Evolutionary conservation across 2,797 vertebrate species (phyloP).

Genomic region (Gymnocypris eckloni): DNA sequence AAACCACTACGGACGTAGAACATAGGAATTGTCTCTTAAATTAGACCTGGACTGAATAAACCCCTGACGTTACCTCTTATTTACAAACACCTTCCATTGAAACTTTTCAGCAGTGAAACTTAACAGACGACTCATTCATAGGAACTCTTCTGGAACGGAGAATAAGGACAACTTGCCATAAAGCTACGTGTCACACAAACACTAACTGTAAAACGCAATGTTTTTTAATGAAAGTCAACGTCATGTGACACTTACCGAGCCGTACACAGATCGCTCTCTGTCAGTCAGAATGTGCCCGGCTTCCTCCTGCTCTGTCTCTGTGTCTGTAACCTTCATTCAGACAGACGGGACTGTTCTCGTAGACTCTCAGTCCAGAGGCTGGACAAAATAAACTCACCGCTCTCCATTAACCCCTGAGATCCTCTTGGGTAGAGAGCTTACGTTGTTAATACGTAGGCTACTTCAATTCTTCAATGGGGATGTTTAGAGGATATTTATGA

Average conservation of each 20-base stretch:
- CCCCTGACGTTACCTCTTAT: neutral
- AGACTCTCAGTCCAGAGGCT: slow-evolving; percentile 25
- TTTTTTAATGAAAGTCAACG: slow-evolving; percentile 31
- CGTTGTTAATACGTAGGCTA: no score
- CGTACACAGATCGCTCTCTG: neutral
- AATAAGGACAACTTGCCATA: slow-evolving; percentile 32
- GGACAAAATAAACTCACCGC: neutral
- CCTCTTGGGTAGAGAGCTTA: neutral
- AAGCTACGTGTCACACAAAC: slow-evolving; percentile 32
- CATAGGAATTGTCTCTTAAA: neutral
- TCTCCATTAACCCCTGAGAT: slow-evolving; percentile 20
- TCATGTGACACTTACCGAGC: slow-evolving; percentile 15
- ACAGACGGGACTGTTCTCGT: slow-evolving; percentile 12
- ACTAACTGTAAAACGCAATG: neutral
- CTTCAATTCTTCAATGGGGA: neutral
- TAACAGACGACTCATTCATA: neutral
- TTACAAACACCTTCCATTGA: neutral
- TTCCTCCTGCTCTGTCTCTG: neutral
- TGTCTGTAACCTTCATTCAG: slow-evolving; percentile 30
- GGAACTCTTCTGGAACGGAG: slow-evolving; percentile 1
- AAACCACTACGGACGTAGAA: neutral
- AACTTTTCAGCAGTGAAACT: slow-evolving; percentile 25
- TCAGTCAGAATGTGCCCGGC: slow-evolving; percentile 7
- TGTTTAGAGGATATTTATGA: neutral
- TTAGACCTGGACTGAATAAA: neutral